Percentiles rank a stretch among this genome's conserved stretches.
Conservation (phyloP, 2,113 vertebrate species). For the Meleagris gallopavo region DNA sequence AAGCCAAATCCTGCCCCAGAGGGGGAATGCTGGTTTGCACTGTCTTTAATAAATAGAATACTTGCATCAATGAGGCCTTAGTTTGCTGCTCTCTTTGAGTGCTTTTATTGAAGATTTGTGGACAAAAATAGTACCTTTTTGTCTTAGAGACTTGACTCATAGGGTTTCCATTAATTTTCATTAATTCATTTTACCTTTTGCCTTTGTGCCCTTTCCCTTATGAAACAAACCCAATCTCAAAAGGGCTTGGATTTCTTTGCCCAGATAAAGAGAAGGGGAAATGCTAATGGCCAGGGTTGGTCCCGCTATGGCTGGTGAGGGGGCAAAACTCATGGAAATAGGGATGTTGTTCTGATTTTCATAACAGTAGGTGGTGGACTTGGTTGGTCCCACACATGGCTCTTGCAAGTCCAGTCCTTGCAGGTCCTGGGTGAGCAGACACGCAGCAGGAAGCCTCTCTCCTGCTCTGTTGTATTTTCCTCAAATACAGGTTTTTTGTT, state of each 20-base stretch:
- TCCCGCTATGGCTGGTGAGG: not conserved
- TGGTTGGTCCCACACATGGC: not conserved
- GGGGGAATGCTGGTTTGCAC: accelerated
- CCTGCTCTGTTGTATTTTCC: not conserved
- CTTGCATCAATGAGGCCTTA: not conserved
- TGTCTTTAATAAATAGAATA: not conserved
- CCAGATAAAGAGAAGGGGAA: accelerated
- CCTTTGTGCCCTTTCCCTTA: not conserved
- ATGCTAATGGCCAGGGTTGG: not conserved
- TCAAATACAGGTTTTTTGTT: not conserved
- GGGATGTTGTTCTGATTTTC: not conserved
- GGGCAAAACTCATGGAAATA: not conserved
- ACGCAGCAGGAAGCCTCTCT: not conserved
- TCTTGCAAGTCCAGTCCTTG: accelerated
- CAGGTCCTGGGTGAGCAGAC: accelerated
- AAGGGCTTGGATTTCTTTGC: not conserved
- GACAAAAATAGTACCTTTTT: not conserved
- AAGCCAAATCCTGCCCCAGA: not conserved
- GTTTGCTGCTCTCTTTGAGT: not conserved
- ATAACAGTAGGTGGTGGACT: accelerated
- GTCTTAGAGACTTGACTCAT: not conserved
- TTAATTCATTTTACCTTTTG: not conserved
- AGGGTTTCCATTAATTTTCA: not conserved
- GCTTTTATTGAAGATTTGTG: not conserved
- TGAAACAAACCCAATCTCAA: accelerated